Base-by-base conservation (phyloP, 2,113 vertebrate genomes). In the Parus major region DNA sequence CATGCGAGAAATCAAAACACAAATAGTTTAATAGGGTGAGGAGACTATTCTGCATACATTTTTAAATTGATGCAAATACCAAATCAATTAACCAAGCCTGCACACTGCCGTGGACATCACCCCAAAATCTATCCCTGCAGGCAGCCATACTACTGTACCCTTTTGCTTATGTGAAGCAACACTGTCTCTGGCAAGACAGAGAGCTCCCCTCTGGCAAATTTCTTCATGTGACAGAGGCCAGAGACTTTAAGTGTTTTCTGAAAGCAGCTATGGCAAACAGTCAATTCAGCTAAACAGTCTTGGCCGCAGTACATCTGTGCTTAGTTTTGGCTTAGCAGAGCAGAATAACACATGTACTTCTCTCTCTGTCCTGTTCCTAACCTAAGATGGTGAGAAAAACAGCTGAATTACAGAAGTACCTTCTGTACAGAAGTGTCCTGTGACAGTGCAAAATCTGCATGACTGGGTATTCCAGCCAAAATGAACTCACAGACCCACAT, bases 401-500 rank as follows among this genome's bases (percentile, higher is more conserved):
- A 84, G 69, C 69, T 91, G 81, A 97, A 93, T 94, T 97, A 95
- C 92, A 79, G 93, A 95, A 96, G 90, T 95, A 78, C 49, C 82
- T 86, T 90, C 86, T 84, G 80, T 86, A 86, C 72, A 88, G 71
- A 95, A 93, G 86, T 86, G 88, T 93, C 82, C 86, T 92, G 65
- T 94, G 92, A 94, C 88, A 81, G 49, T 49, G 72, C 72, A 88
- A 95, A 93, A 75, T 92, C 56, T 84, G 64, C 65, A 92, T 33
- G 1, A 71, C 76, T 90, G 94, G 82, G 72, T 92, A 93, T 90
- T 92, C 80, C 86, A 90, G 56, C 15, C 61, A 81, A 90, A 91
- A 86, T 86, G 79, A 96, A 82, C 79, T 93, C 80, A 56, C 36
- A 92, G 65, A 78, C 82, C 41, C 92, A 83, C 88, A 92, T 90